Evolutionary conservation across 2,888 invertebrate species (phyloP), one percentile per base, ranked within the genome.

Genomic region (Tupiocoris notatus): DNA sequence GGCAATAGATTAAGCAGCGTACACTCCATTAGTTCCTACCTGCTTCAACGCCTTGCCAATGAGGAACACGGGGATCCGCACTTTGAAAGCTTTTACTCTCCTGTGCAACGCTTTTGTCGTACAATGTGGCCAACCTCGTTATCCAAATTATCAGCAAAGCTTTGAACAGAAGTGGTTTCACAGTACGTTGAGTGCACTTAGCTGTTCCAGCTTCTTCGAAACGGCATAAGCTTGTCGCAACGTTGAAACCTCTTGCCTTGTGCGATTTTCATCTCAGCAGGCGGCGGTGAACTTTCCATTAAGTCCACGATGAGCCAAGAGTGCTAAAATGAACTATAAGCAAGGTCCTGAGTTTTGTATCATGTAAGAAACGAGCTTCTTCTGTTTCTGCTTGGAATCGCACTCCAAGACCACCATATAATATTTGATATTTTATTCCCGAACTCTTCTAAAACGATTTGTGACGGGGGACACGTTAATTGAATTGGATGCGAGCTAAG

Each of bases 71-170:
- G 39, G 39, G 39, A 12, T 7, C 3, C 39, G 39, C 39, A 7
- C 39, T 39, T 39, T 39, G 39, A 39, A 39, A 39, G 39, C 39
- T 39, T 39, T 39, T 39, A 39, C 39, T 12, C 3, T 39, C 39
- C 3, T 12, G 3, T n/a, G n/a, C n/a, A n/a, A n/a, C n/a, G n/a
- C n/a, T n/a, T n/a, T n/a, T n/a, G 39, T 39, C 12, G 39, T 39
- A 39, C 39, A 39, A 39, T 39, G 39, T 39, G 66, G 66, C 56
- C 54, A 39, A 18, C 20, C 54, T 66, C 54, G 66, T 66, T 66
- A 66, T 66, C 54, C 66, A 17, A 9, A 66, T 66, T 66, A 66
- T 39, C 39, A 39, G 20, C 66, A 39, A 20, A 17, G 66, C 20
- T 16, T 25, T 54, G 54, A 25, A 20, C 66, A 54, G 16, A 22